Evolutionary conservation across 1,140 invertebrate species (phyloP).

Genomic region (Oscheius sp.): DNA sequence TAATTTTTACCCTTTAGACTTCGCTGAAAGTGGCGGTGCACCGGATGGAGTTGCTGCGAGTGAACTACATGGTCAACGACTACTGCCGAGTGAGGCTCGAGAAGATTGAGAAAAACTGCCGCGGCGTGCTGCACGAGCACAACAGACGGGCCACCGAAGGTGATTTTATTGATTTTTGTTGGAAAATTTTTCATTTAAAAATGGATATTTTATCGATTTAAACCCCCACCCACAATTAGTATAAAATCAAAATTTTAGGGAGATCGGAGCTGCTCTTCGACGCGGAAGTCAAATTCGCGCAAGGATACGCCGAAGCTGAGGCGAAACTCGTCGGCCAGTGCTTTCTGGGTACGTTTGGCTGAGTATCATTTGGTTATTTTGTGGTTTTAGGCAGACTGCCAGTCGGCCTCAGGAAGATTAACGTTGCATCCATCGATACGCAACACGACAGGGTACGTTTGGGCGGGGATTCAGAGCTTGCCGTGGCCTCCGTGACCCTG

Average conservation of each 20-base stretch:
- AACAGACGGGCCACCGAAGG: not conserved
- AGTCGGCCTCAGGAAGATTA: too few species aligned
- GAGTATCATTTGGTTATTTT: not conserved
- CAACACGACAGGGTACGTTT: too few species aligned
- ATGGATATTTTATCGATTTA: too few species aligned
- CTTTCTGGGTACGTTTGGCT: not conserved
- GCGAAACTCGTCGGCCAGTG: not conserved
- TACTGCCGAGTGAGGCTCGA: not conserved
- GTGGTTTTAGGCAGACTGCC: too few species aligned
- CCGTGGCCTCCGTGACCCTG: too few species aligned
- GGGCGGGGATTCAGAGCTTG: too few species aligned
- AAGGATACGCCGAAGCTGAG: conserved; percentile 1
- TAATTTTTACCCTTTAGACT: not conserved
- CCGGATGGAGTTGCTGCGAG: not conserved
- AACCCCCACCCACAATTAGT: too few species aligned
- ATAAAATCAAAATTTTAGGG: not conserved
- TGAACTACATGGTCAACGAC: conserved; percentile 3
- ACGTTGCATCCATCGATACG: too few species aligned
- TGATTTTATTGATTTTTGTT: not conserved
- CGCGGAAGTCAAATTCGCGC: not conserved
- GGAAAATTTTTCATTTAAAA: not conserved
- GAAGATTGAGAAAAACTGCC: not conserved
- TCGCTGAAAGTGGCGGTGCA: conserved; percentile 1
- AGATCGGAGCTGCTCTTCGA: not conserved
- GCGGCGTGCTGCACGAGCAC: not conserved